These are phyloP conservation scores for Natator depressus DNA, from an alignment of 2,113 vertebrate species.

Conservation along the genomic window DNA sequence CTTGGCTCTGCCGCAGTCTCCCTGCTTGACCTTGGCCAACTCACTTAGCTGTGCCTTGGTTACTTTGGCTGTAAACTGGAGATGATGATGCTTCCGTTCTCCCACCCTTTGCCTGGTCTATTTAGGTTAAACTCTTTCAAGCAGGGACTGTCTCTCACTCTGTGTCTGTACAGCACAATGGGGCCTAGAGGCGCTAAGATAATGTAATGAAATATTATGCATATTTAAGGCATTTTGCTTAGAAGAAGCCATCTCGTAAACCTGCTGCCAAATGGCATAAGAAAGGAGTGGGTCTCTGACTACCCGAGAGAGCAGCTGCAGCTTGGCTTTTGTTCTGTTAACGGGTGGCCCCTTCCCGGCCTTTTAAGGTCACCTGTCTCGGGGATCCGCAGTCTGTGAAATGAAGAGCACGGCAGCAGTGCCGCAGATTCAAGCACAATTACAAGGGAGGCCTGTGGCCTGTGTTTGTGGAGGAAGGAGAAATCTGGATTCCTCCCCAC, in stretches of 20 bases:
- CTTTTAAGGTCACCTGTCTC: background rate
- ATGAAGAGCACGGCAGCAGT: background rate
- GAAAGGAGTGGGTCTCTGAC: background rate
- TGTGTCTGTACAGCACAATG: background rate
- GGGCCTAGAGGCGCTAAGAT: background rate
- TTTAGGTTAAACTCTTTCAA: background rate
- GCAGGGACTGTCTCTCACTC: background rate
- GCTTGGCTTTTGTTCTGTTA: background rate
- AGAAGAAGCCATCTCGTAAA: background rate
- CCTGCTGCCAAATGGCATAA: background rate
- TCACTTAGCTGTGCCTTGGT: background rate
- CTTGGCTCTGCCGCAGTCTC: background rate
- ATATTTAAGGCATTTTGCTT: background rate
- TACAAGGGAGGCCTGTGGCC: background rate
- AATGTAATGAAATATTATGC: background rate
- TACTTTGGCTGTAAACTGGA: background rate
- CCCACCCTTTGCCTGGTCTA: background rate
- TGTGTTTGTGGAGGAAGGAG: background rate
- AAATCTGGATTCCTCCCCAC: background rate
- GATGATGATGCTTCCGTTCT: background rate
- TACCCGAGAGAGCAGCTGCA: background rate
- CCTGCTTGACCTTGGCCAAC: background rate
- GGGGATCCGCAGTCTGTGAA: background rate
- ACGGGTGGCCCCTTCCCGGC: background rate
- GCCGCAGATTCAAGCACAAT: background rate